Conservation (phyloP, 2,797 vertebrate genomes). For the Cebuella pygmaea region DNA sequence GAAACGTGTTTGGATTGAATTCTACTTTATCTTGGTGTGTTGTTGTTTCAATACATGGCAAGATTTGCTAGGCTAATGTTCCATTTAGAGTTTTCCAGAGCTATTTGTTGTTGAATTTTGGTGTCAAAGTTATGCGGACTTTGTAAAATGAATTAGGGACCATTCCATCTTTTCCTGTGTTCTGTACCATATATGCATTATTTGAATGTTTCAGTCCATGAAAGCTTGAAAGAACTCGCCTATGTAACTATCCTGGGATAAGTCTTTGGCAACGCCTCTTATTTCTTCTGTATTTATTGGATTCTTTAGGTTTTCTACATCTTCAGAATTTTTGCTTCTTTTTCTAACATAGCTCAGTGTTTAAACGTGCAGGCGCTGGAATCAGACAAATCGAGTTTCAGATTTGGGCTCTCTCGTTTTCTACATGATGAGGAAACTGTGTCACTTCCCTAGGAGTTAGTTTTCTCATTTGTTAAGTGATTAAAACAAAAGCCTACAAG, state of each 20-base stretch:
- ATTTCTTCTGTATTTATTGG: conserved; percentile 52
- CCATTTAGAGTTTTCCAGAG: conserved; percentile 21
- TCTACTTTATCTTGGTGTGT: conserved; percentile 3
- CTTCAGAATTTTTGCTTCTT: conserved; percentile 38
- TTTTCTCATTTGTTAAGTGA: neutral
- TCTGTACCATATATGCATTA: conserved; percentile 69
- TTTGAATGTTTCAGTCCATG: conserved; percentile 13
- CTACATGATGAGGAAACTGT: neutral
- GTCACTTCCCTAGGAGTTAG: conserved; percentile 12
- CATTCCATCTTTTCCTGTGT: conserved; percentile 68
- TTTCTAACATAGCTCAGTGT: neutral
- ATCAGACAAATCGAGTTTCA: conserved; percentile 26
- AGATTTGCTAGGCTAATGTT: conserved; percentile 26
- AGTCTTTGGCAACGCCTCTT: conserved; percentile 8
- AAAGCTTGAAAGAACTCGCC: neutral
- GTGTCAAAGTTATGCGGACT: conserved; percentile 32
- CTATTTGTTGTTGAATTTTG: neutral
- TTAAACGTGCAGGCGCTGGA: neutral
- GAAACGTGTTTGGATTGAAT: conserved; percentile 54
- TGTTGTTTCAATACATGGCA: conserved; percentile 40
- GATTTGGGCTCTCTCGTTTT: conserved; percentile 44
- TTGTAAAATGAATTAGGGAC: conserved; percentile 52
- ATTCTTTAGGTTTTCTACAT: conserved; percentile 23
- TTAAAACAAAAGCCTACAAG: neutral
- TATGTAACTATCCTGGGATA: neutral